Percentiles rank a stretch among this genome's conserved stretches.
Evolutionary conservation across 2,797 vertebrate genomes (phyloP).

Genomic region (Balearica regulorum): DNA sequence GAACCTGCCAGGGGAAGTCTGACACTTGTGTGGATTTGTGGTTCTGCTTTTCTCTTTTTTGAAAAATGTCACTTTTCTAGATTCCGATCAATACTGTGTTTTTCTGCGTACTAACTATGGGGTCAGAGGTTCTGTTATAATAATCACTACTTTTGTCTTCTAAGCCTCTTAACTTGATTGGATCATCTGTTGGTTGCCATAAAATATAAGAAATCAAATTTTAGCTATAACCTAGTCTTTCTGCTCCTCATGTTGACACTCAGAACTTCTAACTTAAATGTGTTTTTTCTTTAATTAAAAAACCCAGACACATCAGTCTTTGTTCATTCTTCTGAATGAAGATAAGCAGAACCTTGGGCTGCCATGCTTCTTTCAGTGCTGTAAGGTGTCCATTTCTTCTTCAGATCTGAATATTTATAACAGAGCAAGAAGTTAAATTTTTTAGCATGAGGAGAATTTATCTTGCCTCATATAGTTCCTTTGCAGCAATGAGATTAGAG

Average conservation of each 20-base stretch:
- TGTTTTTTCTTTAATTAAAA: background rate
- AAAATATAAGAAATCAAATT: background rate
- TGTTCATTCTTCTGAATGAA: background rate
- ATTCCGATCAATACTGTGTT: background rate
- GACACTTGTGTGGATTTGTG: background rate
- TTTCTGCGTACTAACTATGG: background rate
- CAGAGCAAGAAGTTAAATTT: background rate
- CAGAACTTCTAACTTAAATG: background rate
- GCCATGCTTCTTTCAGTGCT: background rate
- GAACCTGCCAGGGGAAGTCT: background rate
- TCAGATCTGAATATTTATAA: background rate
- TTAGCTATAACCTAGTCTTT: background rate
- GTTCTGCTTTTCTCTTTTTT: background rate
- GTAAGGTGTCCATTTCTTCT: background rate
- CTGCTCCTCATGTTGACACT: background rate
- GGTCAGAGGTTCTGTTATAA: background rate
- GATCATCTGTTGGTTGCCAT: background rate
- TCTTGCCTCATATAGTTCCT: background rate
- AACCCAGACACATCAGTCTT: background rate
- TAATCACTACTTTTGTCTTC: background rate
- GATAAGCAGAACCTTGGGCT: background rate
- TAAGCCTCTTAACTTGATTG: background rate
- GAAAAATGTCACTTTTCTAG: background rate
- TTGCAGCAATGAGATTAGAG: background rate
- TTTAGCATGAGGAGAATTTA: background rate